phyloP scores from a whole-genome alignment of 2,888 invertebrate genomes.

The Digitonthophagus gazella region DNA sequence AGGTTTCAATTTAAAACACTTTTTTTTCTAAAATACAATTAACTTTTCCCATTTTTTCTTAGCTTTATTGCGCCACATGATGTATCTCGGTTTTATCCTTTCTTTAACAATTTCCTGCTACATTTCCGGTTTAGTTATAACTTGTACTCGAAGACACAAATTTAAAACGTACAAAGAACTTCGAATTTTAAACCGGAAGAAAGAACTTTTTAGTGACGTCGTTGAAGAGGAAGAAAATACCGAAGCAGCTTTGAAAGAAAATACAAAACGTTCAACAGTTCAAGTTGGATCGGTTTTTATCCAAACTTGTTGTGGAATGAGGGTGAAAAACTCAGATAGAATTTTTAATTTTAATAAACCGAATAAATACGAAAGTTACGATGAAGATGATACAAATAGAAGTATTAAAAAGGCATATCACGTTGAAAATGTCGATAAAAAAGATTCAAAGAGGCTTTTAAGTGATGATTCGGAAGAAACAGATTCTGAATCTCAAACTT shows the following conservation, averaged over 20 bases:
- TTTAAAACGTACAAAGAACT: slow-evolving; percentile 47
- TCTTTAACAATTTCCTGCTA: slow-evolving; percentile 58
- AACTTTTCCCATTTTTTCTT: slow-evolving; percentile 34
- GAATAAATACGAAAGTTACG: not conserved
- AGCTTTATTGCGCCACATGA: slow-evolving; percentile 60
- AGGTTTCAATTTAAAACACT: slow-evolving; percentile 50
- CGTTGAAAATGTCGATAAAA: not conserved
- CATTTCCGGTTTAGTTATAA: slow-evolving; percentile 57
- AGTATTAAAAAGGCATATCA: not conserved
- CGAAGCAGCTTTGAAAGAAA: not conserved
- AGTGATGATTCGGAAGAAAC: slow-evolving; percentile 1
- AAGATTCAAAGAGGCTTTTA: not conserved
- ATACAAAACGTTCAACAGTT: not conserved
- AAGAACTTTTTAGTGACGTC: slow-evolving; percentile 15
- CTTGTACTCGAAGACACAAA: slow-evolving; percentile 52
- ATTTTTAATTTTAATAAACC: not conserved
- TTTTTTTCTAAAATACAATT: not conserved
- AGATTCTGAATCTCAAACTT: too few species aligned
- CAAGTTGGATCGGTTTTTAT: slow-evolving; percentile 13
- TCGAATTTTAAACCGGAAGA: slow-evolving; percentile 30
- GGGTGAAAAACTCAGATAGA: slow-evolving; percentile 3
- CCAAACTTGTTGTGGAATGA: slow-evolving; percentile 13
- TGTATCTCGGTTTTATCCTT: slow-evolving; percentile 59
- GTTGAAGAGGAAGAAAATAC: slow-evolving; percentile 16
- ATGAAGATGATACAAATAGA: not conserved